Conservation (phyloP, 1,140 invertebrate species). For the Dendrolimus punctatus region DNA sequence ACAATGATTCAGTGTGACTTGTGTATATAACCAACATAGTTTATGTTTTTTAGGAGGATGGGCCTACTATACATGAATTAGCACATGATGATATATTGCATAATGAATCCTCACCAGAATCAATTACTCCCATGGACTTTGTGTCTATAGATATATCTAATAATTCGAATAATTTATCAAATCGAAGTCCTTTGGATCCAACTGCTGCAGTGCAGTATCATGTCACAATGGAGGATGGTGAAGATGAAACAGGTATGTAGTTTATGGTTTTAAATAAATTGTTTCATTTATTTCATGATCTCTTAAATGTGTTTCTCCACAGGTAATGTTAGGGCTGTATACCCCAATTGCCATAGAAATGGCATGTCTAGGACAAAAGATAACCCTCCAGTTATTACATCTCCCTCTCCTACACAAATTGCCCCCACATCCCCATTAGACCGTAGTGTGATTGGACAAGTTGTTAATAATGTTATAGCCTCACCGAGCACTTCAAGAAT, state of each 20-base stretch:
- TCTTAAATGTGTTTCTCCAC: slow-evolving; percentile 13
- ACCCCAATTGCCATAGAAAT: slow-evolving; percentile 23
- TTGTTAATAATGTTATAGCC: slow-evolving; percentile 23
- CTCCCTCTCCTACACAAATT: slow-evolving; percentile 38
- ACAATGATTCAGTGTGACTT: too few species aligned
- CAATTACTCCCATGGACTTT: slow-evolving; percentile 35
- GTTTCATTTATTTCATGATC: slow-evolving; percentile 1
- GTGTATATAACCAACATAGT: neutral
- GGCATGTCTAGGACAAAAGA: slow-evolving; percentile 26
- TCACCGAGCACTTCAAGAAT: slow-evolving; percentile 26
- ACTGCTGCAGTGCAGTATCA: slow-evolving; percentile 39
- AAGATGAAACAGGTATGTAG: slow-evolving; percentile 52
- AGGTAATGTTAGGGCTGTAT: slow-evolving; percentile 34
- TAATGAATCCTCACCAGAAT: slow-evolving; percentile 44
- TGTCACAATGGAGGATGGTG: slow-evolving; percentile 61
- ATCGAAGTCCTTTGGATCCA: slow-evolving; percentile 26
- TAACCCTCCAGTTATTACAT: slow-evolving; percentile 32
- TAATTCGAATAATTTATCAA: slow-evolving; percentile 15
- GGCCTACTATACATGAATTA: slow-evolving; percentile 67
- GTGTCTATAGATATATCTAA: slow-evolving; percentile 35
- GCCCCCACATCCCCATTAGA: slow-evolving; percentile 31
- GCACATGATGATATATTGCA: slow-evolving; percentile 56
- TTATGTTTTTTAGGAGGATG: slow-evolving; percentile 50
- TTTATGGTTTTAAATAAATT: neutral
- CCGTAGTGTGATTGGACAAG: slow-evolving; percentile 27